Percentiles rank a stretch among this genome's conserved stretches.
phyloP scores from a whole-genome alignment of 2,888 invertebrate genomes.

The Lamellibrachia satsuma region DNA sequence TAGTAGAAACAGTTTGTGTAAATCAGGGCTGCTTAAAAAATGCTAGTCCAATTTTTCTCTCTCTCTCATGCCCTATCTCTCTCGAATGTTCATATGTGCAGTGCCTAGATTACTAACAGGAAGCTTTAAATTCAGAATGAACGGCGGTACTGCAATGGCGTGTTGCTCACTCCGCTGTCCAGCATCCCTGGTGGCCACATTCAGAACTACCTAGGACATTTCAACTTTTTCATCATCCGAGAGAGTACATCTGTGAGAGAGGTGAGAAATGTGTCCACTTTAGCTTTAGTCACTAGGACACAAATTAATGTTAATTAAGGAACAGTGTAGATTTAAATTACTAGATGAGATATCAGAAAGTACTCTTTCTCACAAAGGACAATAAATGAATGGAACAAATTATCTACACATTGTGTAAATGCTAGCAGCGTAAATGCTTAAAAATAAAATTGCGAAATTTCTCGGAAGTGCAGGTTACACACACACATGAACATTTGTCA shows the following conservation, averaged over 20 bases:
- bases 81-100: background rate
- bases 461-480: too few species aligned
- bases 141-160: slow-evolving; percentile 35
- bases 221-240: slow-evolving; percentile 91
- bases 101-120: slow-evolving; percentile 17
- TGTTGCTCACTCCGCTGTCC: slow-evolving; percentile 82
- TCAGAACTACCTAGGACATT: slow-evolving; percentile 80
- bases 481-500: too few species aligned
- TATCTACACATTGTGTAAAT: too few species aligned
- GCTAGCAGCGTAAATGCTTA: too few species aligned
- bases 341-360: too few species aligned
- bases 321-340: too few species aligned
- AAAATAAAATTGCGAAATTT: too few species aligned
- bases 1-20: too few species aligned
- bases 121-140: background rate
- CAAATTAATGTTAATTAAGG: too few species aligned
- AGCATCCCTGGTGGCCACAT: slow-evolving; percentile 81
- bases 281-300: background rate
- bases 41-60: background rate
- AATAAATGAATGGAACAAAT: too few species aligned
- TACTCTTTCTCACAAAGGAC: too few species aligned
- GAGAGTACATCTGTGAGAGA: slow-evolving; percentile 93
- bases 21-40: background rate
- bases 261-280: slow-evolving; percentile 50
- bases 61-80: background rate